Evolutionary conservation across 2,113 vertebrate genomes (phyloP), one percentile per base, ranked within the genome.

Genomic region (Hiodon tergisus): DNA sequence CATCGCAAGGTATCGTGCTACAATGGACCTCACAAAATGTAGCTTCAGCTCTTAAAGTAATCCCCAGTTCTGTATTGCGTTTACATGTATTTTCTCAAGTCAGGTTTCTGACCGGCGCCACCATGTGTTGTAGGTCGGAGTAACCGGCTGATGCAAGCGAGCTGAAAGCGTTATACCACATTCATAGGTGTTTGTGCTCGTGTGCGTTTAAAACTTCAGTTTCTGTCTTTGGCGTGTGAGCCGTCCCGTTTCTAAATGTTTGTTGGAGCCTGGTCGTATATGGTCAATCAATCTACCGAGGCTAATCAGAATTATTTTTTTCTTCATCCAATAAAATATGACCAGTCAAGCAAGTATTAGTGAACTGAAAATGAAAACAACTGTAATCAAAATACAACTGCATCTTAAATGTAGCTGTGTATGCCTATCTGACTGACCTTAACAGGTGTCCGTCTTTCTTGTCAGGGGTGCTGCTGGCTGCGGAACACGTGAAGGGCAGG

Each of bases 401-500:
- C 31, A 31, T 31, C 31, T 31, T 1, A 31, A 31, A 31, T 31
- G 31, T 31, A 31, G 31, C 9, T 57, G 55, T 57, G 67, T 52
- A 14, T 46, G 67, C 7, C 8, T 47, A 16, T 50, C 31, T 31
- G 31, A 31, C 31, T 31, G 31, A 31, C 31, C 31, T 31, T 11
- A 31, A 11, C 57, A 8, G 2, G 53, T 46, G 53, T 14, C 11
- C 13, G 69, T 57, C 52, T 3, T 9, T 62, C 11, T 11, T 58
- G 10, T 62, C 83, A 99, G 97, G 93, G 77, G 94, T 91, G 6
- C 87, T 98, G 76, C 85, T 98, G 87, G 90, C 94, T 0, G 91
- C 94, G 60, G 95, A 99, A 80, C 94, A 95, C 0, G 90, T 98
- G 82, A 98, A 97, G 83, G 85, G 85, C 77, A 86, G 85, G n/a